phyloP scores from a whole-genome alignment of 2,888 invertebrate species.

The Drosophila koepferae region DNA sequence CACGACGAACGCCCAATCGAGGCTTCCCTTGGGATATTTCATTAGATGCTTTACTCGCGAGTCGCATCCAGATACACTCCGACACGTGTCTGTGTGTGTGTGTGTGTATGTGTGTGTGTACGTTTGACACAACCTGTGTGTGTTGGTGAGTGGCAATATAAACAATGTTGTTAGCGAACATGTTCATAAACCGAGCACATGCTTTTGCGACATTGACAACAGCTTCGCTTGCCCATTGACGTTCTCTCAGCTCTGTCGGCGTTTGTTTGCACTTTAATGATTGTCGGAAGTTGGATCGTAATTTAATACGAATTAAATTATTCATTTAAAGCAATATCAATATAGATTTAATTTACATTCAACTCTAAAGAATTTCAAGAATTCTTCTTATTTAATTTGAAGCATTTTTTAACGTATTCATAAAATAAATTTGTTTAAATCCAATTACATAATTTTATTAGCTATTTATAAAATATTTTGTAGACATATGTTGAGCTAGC shows the following conservation, averaged over 20 bases:
- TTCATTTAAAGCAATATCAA: no score
- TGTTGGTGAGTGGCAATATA: conserved; percentile 45
- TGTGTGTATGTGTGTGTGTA: conserved; percentile 17
- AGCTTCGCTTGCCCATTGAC: conserved; percentile 27
- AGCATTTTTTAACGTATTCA: neutral
- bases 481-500: neutral
- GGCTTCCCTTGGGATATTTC: conserved; percentile 60
- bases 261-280: neutral
- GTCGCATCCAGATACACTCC: conserved; percentile 4
- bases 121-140: conserved; percentile 49
- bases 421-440: neutral
- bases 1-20: conserved; percentile 35
- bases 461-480: neutral
- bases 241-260: conserved; percentile 5
- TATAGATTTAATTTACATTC: neutral
- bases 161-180: conserved; percentile 62
- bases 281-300: neutral
- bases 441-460: neutral
- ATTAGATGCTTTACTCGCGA: conserved; percentile 42
- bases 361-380: neutral
- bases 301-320: neutral
- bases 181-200: conserved; percentile 50
- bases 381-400: neutral
- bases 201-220: conserved; percentile 44
- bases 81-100: neutral